Evolutionary conservation across 2,888 invertebrate species (phyloP), one percentile per base, ranked within the genome.

Genomic region (Sarcophaga caerulescens): DNA sequence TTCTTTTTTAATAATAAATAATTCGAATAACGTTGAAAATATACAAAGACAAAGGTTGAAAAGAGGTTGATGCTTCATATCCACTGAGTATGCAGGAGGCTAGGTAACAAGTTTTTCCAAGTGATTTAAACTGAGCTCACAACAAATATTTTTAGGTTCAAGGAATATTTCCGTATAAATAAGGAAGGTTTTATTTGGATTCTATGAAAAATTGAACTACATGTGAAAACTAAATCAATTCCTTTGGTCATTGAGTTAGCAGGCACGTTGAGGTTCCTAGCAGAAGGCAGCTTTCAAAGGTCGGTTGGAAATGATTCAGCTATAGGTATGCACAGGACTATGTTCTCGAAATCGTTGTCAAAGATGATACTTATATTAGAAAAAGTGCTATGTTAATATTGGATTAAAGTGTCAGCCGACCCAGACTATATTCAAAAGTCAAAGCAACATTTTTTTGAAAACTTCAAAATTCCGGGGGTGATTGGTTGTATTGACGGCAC

Each of bases 401-500:
- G 78, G 62, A 62, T 78, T 3, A 78, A 62, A 44, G 44, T 78
- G 6, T 6, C 44, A 70, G 60, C 44, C 8, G 52, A 21, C 10
- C 70, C 60, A 70, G 19, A 70, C 23, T 60, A 79, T 52, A 17
- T 47, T 45, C 6, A 25, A 3, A 25, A 47, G 71, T 71, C 79
- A 63, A 79, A 79, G 12, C n/a, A 12, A 73, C 19, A 73, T 57
- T 71, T 81, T 57, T 81, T 45, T n/a, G 52, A 66, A 19, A 44
- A 66, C 8, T 81, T 74, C 60, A 57, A 68, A 23, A 81, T 81
- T 21, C 73, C 81, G 17, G 66, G 60, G 17, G 74, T 81, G 6
- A 74, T 79, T 63, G 71, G 70, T 8, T 70, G 63, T 44, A 59
- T 70, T 47, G 70, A 78, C n/a, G 70, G 78, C 35, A 78, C 69